Conservation (phyloP, 2,113 vertebrate genomes). For the Lates calcarifer region DNA sequence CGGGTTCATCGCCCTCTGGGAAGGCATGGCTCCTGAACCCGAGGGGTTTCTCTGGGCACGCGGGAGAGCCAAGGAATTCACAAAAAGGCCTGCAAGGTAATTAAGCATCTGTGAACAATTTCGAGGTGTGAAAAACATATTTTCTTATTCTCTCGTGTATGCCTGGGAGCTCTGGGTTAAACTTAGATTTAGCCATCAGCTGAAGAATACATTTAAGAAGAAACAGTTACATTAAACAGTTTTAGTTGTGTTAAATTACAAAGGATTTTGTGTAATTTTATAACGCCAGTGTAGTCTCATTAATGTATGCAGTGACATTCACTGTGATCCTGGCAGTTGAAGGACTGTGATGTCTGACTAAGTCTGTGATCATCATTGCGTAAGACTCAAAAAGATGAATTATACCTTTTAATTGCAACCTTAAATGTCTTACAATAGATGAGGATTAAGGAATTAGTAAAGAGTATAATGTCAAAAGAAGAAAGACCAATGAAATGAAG, state of each 20-base stretch:
- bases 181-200: slow-evolving; percentile 37
- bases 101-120: slow-evolving; percentile 46
- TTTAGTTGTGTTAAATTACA: slow-evolving; percentile 51
- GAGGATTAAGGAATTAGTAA: neutral
- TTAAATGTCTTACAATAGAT: slow-evolving; percentile 27
- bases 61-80: slow-evolving; percentile 70
- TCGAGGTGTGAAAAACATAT: slow-evolving; percentile 29
- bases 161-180: slow-evolving; percentile 6
- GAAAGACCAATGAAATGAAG: neutral
- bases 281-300: slow-evolving; percentile 38
- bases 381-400: slow-evolving; percentile 11
- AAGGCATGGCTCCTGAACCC: slow-evolving; percentile 11
- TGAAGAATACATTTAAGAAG: slow-evolving; percentile 33
- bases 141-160: neutral
- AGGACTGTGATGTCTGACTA: slow-evolving; percentile 26
- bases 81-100: slow-evolving; percentile 69
- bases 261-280: slow-evolving; percentile 43
- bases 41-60: slow-evolving; percentile 54
- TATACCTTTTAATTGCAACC: slow-evolving; percentile 28
- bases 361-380: slow-evolving; percentile 44
- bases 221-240: too few species aligned
- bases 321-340: slow-evolving; percentile 29
- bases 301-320: slow-evolving; percentile 70
- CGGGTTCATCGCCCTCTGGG: slow-evolving; percentile 23
- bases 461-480: slow-evolving; percentile 9